phyloP scores from a whole-genome alignment of 2,113 vertebrate species.

The Burhinus oedicnemus region DNA sequence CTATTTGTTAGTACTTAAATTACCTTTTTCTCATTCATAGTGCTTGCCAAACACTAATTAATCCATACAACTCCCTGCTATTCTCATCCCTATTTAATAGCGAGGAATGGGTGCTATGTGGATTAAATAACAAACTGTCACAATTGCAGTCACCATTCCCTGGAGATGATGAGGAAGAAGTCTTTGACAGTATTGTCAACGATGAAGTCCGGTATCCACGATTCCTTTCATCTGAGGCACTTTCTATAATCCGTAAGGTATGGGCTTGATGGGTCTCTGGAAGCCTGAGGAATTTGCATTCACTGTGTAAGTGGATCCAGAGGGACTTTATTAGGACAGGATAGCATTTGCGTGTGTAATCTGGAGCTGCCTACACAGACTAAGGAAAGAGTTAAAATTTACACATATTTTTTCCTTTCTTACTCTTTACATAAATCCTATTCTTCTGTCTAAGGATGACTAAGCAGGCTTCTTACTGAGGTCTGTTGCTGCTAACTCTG shows the following conservation, averaged over 20 bases:
- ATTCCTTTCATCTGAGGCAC: constrained; percentile 84
- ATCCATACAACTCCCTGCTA: background rate
- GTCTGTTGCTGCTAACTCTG: background rate
- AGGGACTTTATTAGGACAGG: background rate
- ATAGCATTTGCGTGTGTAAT: background rate
- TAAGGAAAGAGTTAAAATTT: background rate
- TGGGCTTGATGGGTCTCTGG: background rate
- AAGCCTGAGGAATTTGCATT: background rate
- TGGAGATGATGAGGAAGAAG: constrained; percentile 96
- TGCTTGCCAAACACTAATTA: background rate
- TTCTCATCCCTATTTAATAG: background rate
- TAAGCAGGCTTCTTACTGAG: background rate
- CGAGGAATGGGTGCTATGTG: background rate
- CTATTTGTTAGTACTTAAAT: background rate
- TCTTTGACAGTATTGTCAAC: constrained; percentile 96
- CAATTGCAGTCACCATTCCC: constrained; percentile 89
- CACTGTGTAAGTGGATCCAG: background rate
- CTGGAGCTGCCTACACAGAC: background rate
- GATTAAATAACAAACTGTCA: constrained; percentile 1
- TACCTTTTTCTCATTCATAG: background rate
- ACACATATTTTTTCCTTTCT: background rate
- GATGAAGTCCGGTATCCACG: constrained; percentile 86
- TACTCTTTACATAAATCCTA: background rate
- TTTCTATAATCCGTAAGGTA: constrained; percentile 89
- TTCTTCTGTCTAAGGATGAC: background rate